Evolutionary conservation across 2,113 vertebrate genomes (phyloP), one percentile per base, ranked within the genome.

Genomic region (Ailuropoda melanoleuca): DNA sequence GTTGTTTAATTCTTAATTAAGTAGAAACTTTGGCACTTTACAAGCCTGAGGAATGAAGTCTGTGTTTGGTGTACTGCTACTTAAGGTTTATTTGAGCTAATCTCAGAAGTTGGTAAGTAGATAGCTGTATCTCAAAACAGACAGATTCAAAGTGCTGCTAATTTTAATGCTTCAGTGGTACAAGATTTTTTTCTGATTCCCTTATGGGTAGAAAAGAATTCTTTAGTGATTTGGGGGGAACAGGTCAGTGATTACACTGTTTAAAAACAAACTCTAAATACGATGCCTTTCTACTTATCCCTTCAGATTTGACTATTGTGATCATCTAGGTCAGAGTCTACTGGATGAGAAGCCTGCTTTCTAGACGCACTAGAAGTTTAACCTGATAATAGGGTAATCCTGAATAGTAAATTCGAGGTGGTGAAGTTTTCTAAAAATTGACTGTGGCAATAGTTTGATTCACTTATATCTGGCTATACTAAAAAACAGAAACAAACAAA

Each of bases 1-100:
- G 74, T 53, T 93, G 72, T 75, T 70, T 87, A 95, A 50, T 87
- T 56, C 50, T 95, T n/a, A 82, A 66, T 93, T 26, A 70, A 70
- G 19, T 74, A 46, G 56, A 93, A 77, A 88, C 46, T 34, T 74
- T 34, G 23, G 37, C 19, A 56, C 39, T 31, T 62, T 84, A n/a
- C 55, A 93, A 93, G 43, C 50, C 17, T 62, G 37, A 43, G 58
- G 31, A 94, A 31, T 81, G n/a, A 72, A 9, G 46, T 62, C 34
- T 94, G n/a, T 68, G 43, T 78, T 72, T 56, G 34, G 39, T 86
- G 26, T 58, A 62, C 39, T 93, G 56, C 39, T 93, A 55, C 68
- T 90, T 85, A 43, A 86, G 55, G 53, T 58, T 94, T 39, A 85
- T 70, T 53, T 89, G 62, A 46, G 37, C 89, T 85, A 26, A 37